Evolutionary conservation across 2,888 invertebrate species (phyloP), one percentile per base, ranked within the genome.

Genomic region (Unio delphinus): DNA sequence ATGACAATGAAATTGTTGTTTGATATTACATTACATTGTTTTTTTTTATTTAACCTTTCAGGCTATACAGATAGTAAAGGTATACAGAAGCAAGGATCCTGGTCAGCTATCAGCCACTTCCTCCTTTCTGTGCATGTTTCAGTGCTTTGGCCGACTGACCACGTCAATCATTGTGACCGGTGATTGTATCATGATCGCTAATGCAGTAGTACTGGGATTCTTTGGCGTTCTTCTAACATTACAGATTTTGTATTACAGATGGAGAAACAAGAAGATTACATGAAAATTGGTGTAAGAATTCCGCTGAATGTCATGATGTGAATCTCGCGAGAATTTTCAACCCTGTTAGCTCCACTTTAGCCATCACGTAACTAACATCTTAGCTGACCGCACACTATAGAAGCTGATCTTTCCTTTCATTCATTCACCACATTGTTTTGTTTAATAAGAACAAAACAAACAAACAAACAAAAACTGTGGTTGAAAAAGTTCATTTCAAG

Each of bases 41-140:
- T 45, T 11, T 45, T 15, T 45, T 45, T 45, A 15, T 23, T 23
- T 15, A 45, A 45, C n/a, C 18, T 66, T 78, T 26, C 70, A 81
- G 80, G 65, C 77, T 17, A 74, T 81, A 56, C 80, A 81, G 63
- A 78, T 81, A 71, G 76, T 75, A 54, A 79, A 76, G 57, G 78
- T 73, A 45, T 73, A 75, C 63, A 76, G 72, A 66, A 78, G 76
- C 23, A 79, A 78, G 59, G 67, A 76, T 23, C 74, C 79, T 6
- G 80, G 80, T 45, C 79, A 79, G 61, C 64, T 81, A 17, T 81
- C 80, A 56, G 79, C 79, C 0, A 73, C 74, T 26, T 78, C 80
- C 7, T 70, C 80, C 5, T 79, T 81, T 72, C 64, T 81, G 45
- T 78, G 79, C 59, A 75, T 79, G 59, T 79, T 81, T 56, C 80